A percentile compares a stretch with the other conserved stretches of the same genome.
These are phyloP conservation scores for Eurystomus gularis DNA, from an alignment of 2,113 vertebrate genomes.

Conservation along the genomic window DNA sequence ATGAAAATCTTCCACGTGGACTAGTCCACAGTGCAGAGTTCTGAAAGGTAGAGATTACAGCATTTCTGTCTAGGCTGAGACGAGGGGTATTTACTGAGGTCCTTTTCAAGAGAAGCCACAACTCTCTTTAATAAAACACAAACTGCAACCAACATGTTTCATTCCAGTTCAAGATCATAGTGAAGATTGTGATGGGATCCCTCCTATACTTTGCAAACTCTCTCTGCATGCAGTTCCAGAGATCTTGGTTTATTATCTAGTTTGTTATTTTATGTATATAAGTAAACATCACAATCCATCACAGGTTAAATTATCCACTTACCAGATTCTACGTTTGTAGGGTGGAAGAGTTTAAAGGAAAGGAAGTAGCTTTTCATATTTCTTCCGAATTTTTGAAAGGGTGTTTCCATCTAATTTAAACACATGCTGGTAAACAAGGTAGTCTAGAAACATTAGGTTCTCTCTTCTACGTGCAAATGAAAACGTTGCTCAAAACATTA, in stretches of 20 bases:
- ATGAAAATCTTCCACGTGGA: neutral
- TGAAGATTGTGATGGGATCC: neutral
- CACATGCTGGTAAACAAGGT: fast-evolving
- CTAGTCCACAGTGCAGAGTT: neutral
- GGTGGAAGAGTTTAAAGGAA: neutral
- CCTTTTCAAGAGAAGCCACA: neutral
- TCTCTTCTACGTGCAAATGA: neutral
- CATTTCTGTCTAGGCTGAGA: neutral
- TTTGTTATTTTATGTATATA: neutral
- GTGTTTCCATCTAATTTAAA: neutral
- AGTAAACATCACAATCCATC: neutral
- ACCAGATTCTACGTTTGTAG: neutral
- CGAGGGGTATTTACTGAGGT: too few relatives aligned
- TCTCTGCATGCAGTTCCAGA: fast-evolving
- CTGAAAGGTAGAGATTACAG: neutral
- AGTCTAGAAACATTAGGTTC: neutral
- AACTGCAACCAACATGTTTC: neutral
- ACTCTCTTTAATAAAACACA: neutral
- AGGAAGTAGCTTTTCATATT: neutral
- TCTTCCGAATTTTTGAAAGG: neutral
- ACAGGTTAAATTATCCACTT: neutral
- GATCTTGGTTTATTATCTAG: neutral
- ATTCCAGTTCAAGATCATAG: neutral
- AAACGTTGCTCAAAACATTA: neutral
- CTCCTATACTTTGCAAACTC: neutral